Base-by-base conservation (phyloP, 2,888 invertebrate genomes). In the Ormyrus pomaceus region DNA sequence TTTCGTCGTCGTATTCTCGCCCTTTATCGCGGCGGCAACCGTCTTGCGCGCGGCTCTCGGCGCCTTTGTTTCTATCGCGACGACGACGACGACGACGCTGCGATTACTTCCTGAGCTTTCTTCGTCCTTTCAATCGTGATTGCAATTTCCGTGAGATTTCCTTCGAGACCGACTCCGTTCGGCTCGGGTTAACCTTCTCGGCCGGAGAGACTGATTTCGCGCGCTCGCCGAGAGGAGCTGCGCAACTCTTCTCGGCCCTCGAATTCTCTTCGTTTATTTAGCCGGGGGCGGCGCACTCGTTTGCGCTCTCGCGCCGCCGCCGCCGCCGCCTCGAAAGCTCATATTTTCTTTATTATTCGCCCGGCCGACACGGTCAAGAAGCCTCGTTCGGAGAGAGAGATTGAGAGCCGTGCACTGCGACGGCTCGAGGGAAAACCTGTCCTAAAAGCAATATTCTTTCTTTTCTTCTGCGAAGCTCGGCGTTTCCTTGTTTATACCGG, bases 71-170 rank as follows among this genome's bases (percentile, higher is more conserved):
- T 19, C 19, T 1, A 19, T 19, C 19, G 19, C 19, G 19, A 19
- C 19, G 19, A 19, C 19, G 19, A 19, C 19, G 19, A 19, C 19
- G 19, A 19, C 19, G 19, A 19, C 19, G 19, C 19, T 19, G 19
- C 19, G n/a, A 46, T 69, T 69, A 69, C 58, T 58, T 58, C 19
- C 58, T 5, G 19, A 4, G 45, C 56, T 55, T 62, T 65, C 50
- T 46, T 19, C 19, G 19, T 46, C 66, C 58, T 62, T 79, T 74
- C 77, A 64, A 74, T 76, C 73, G 70, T 61, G 70, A 82, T 82
- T 82, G 77, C 74, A 70, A 77, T 77, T 79, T 74, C 70, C 80
- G 58, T 19, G 50, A 82, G 82, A 82, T 80, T 82, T 74, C 80
- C 77, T 82, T 56, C 58, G 82, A 80, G 77, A 82, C 73, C 59